Base-by-base conservation (phyloP, 1,140 invertebrate species). In the Pentalonia nigronervosa region DNA sequence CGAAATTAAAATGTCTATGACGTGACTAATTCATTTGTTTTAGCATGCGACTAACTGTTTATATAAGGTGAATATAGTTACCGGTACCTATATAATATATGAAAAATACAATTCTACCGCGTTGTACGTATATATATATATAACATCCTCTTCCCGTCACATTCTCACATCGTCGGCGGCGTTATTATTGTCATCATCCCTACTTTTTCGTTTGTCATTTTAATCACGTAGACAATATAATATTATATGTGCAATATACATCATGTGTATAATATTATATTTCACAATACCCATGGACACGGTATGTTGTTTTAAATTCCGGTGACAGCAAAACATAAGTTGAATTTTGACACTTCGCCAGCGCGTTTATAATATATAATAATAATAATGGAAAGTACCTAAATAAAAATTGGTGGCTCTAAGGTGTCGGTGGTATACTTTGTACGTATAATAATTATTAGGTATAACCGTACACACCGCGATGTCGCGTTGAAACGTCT, bases 281-380 rank as follows among this genome's bases (percentile, higher is more conserved):
- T 90, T 60, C 88, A 90, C 53, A 45, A 60, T 60, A 60, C 34
- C 53, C 88, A 90, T 53, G 88, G 50, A 90, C 53, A 90, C 88
- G 34, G 88, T 90, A 20, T 60, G 36, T 60, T 17, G 50, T 90
- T 90, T 90, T 41, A n/a, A 53, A 89, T 90, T 90, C 88, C 41
- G 25, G 34, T 60, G 50, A 60, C 50, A 30, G 53, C 53, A 20
- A 90, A 45, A 60, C 50, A 25, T 20, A 90, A 56, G 53, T 53
- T 90, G 34, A 90, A 90, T 90, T 90, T 90, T 90, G 88, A 90
- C 88, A 60, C 53, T 90, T 23, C 23, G 88, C 88, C 88, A 90
- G 50, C 34, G 20, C 88, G 53, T 41, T 41, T 30, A 36, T 36
- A 36, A 47, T 87, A 87, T 48, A 36, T 25, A 41, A 23, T 53